These are phyloP conservation scores for Oconnorella tubifera DNA, from an alignment of 2,888 invertebrate genomes.

Conservation along the genomic window DNA sequence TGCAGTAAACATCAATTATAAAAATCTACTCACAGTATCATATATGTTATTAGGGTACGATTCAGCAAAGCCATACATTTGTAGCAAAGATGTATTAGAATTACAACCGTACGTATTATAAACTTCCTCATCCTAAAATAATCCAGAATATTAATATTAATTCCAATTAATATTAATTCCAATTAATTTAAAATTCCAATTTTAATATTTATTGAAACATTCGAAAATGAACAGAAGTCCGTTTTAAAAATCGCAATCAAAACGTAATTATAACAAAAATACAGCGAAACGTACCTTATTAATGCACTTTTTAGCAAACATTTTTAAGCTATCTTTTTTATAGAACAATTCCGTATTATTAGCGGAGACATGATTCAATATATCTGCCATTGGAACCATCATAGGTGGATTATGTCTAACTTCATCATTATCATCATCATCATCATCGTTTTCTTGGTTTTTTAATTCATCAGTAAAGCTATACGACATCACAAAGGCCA, in stretches of 20 bases:
- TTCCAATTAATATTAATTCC: too few species aligned
- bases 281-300: slow-evolving; percentile 47
- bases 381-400: slow-evolving; percentile 57
- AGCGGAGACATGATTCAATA: slow-evolving; percentile 53
- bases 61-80: slow-evolving; percentile 56
- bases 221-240: too few species aligned
- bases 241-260: too few species aligned
- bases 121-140: slow-evolving; percentile 51
- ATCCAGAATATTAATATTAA: too few species aligned
- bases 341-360: slow-evolving; percentile 54
- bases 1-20: too few species aligned
- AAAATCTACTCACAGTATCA: slow-evolving; percentile 51
- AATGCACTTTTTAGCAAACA: slow-evolving; percentile 47
- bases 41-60: slow-evolving; percentile 45
- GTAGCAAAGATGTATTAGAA: slow-evolving; percentile 50
- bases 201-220: too few species aligned
- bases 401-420: slow-evolving; percentile 39
- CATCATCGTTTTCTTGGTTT: slow-evolving; percentile 32
- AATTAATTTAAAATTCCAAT: too few species aligned
- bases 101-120: slow-evolving; percentile 55
- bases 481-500: slow-evolving; percentile 57
- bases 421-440: slow-evolving; percentile 39
- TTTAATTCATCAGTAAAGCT: slow-evolving; percentile 52
- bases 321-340: slow-evolving; percentile 47
- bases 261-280: too few species aligned